phyloP scores from a whole-genome alignment of 2,888 invertebrate genomes.

The Patella caerulea region DNA sequence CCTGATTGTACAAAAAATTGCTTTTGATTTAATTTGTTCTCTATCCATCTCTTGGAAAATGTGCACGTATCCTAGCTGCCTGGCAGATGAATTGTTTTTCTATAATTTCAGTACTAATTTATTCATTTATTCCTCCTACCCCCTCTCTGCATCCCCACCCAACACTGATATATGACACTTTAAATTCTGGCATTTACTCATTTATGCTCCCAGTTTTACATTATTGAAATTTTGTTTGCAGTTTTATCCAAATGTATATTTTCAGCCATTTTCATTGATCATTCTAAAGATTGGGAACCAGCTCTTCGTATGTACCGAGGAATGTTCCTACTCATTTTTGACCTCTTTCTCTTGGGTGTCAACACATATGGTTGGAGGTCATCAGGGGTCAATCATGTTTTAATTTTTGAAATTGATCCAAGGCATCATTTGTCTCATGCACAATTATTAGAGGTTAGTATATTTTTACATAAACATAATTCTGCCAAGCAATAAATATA shows the following conservation, averaged over 20 bases:
- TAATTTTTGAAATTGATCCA: conserved; percentile 97
- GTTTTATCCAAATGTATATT: conserved; percentile 8
- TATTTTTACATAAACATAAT: too few relatives aligned
- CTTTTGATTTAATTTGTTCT: too few relatives aligned
- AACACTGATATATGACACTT: not conserved
- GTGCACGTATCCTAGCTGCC: too few relatives aligned
- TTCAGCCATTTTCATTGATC: conserved; percentile 51
- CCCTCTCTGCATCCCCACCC: too few relatives aligned
- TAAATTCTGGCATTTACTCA: not conserved
- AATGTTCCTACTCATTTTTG: conserved; percentile 91
- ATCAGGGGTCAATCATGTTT: conserved; percentile 96
- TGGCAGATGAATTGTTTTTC: too few relatives aligned
- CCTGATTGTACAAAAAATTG: too few relatives aligned
- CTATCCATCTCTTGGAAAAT: too few relatives aligned
- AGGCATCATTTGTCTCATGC: conserved; percentile 90
- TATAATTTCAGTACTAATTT: too few relatives aligned
- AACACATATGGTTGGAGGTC: conserved; percentile 98
- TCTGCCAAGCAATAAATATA: too few relatives aligned
- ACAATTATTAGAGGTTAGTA: conserved; percentile 86
- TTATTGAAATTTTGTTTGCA: not conserved
- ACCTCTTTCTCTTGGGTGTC: conserved; percentile 93
- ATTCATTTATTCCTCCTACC: too few relatives aligned
- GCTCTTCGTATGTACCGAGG: conserved; percentile 94
- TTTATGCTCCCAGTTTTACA: not conserved
- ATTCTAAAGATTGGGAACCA: conserved; percentile 73